Conservation (phyloP, 1,140 invertebrate genomes). For the Penaeus indicus region DNA sequence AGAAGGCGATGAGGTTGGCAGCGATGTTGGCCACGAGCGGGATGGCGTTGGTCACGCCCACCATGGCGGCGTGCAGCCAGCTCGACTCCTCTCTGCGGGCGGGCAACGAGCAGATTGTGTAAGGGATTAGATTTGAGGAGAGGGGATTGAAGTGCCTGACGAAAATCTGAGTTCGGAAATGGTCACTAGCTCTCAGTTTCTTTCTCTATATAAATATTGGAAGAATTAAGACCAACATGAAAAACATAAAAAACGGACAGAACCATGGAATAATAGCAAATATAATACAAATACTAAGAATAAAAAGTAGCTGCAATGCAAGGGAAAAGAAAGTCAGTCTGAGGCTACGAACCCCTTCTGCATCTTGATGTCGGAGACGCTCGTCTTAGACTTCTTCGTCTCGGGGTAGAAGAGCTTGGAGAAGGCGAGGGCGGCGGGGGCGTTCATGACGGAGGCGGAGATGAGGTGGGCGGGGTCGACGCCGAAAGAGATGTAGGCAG, state of each 20-base stretch:
- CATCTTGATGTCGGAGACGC: slow-evolving; percentile 75
- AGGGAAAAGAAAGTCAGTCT: not conserved
- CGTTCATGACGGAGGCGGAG: slow-evolving; percentile 94
- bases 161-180: too few relatives aligned
- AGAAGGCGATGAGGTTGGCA: slow-evolving; percentile 91
- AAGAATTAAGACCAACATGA: too few relatives aligned
- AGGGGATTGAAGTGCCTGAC: too few relatives aligned
- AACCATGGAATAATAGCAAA: too few relatives aligned
- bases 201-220: too few relatives aligned
- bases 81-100: slow-evolving; percentile 79
- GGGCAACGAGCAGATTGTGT: not conserved
- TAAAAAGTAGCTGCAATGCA: not conserved
- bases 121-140: too few relatives aligned
- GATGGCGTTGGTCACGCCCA: slow-evolving; percentile 83
- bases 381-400: slow-evolving; percentile 81
- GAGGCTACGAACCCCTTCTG: slow-evolving; percentile 70
- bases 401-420: slow-evolving; percentile 94
- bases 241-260: too few relatives aligned
- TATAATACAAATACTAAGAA: too few relatives aligned
- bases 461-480: slow-evolving; percentile 85
- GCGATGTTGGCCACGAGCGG: slow-evolving; percentile 87
- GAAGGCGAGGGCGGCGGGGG: slow-evolving; percentile 89
- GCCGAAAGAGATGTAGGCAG: slow-evolving; percentile 93
- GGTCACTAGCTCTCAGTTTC: too few relatives aligned
- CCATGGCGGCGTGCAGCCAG: slow-evolving; percentile 87